Conservation (phyloP, 1,140 invertebrate species). For the Drosophila orena region DNA sequence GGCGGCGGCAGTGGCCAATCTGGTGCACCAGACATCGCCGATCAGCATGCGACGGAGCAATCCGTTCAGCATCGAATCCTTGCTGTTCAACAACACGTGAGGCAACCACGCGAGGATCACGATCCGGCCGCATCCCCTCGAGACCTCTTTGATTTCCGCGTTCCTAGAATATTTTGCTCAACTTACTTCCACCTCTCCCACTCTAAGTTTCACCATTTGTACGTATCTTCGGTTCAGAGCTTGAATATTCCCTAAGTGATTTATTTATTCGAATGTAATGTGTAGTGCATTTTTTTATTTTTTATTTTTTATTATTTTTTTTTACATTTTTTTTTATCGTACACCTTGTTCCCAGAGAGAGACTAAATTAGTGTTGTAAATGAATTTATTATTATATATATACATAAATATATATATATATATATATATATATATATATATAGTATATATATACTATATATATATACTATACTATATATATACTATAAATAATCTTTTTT, state of each 20-base stretch:
- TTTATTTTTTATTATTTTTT: constrained; percentile 16
- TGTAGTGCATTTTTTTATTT: constrained; percentile 21
- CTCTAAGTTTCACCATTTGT: not conserved
- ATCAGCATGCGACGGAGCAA: constrained; percentile 88
- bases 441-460: no score
- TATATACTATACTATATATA: no score
- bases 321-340: constrained; percentile 26
- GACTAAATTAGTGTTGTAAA: constrained; percentile 77
- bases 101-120: constrained; percentile 35
- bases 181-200: not conserved
- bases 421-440: no score
- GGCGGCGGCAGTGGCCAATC: constrained; percentile 70
- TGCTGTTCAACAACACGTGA: constrained; percentile 90
- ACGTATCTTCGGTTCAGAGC: constrained; percentile 53
- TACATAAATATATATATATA: no score
- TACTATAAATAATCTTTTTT: constrained; percentile 13
- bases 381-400: constrained; percentile 59
- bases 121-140: not conserved
- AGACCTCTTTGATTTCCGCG: constrained; percentile 16
- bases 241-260: constrained; percentile 70
- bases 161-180: constrained; percentile 50
- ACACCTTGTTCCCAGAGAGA: constrained; percentile 64
- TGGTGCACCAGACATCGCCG: constrained; percentile 85
- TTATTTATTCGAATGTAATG: constrained; percentile 63
- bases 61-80: constrained; percentile 94